phyloP scores from a whole-genome alignment of 1,140 invertebrate genomes.

The Thaumatotibia leucotreta region DNA sequence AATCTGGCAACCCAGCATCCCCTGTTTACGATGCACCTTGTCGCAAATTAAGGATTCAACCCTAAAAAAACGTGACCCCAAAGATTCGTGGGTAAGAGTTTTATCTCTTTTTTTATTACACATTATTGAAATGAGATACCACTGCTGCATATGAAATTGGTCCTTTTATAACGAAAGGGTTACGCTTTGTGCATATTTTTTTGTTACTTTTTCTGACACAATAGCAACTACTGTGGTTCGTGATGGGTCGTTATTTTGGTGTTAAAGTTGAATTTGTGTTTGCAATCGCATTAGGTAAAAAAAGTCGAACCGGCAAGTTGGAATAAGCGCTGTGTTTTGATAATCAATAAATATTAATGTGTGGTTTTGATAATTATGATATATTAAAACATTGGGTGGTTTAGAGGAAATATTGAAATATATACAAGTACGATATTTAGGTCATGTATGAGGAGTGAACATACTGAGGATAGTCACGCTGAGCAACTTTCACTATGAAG shows the following conservation, averaged over 20 bases:
- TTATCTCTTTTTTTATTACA: slow-evolving; percentile 66
- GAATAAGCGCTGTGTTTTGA: not conserved
- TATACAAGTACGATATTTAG: no score
- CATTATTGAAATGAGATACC: slow-evolving; percentile 73
- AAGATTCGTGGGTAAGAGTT: slow-evolving; percentile 69
- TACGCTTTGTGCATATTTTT: slow-evolving; percentile 56
- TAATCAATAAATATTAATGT: not conserved
- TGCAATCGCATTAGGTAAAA: slow-evolving; percentile 19
- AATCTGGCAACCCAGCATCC: slow-evolving; percentile 39
- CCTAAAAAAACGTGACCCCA: slow-evolving; percentile 66
- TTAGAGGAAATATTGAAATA: no score
- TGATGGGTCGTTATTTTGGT: slow-evolving; percentile 51
- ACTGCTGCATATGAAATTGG: slow-evolving; percentile 67
- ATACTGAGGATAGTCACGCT: no score
- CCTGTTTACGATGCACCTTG: slow-evolving; percentile 67
- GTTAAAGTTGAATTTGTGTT: slow-evolving; percentile 52
- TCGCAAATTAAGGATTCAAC: slow-evolving; percentile 74
- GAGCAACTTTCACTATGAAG: no score
- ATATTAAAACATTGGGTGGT: no score
- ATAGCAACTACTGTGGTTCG: slow-evolving; percentile 48
- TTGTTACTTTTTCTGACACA: slow-evolving; percentile 44
- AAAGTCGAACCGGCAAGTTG: not conserved
- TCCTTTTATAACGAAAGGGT: slow-evolving; percentile 66
- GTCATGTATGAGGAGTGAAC: no score
- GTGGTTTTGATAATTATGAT: not conserved